phyloP scores from a whole-genome alignment of 2,888 invertebrate genomes.

The Acleris holmiana region DNA sequence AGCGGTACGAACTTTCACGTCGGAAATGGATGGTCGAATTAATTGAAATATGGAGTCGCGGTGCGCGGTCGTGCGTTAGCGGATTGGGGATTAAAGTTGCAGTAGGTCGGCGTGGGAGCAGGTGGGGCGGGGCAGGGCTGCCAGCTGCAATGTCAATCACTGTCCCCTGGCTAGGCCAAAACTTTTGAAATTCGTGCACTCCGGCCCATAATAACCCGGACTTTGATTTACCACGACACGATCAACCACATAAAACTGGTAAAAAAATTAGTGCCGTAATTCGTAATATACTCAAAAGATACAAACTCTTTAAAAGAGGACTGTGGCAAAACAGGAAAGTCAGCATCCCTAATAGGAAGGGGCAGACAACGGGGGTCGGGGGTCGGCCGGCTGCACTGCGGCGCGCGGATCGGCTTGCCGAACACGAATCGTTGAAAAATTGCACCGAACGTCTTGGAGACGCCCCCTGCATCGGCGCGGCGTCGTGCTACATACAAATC shows the following conservation, averaged over 20 bases:
- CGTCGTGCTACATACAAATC: slow-evolving; percentile 77
- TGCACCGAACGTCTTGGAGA: slow-evolving; percentile 75
- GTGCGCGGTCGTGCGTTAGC: slow-evolving; percentile 73
- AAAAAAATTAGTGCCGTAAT: too few relatives aligned
- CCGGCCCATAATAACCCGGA: not conserved
- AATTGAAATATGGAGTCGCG: slow-evolving; percentile 81
- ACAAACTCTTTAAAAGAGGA: too few relatives aligned
- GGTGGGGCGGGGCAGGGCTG: slow-evolving; percentile 52
- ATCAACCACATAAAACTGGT: not conserved
- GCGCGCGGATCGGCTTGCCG: slow-evolving; percentile 66
- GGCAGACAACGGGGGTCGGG: slow-evolving; percentile 43
- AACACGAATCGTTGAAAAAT: slow-evolving; percentile 82
- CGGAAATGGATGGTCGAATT: slow-evolving; percentile 76
- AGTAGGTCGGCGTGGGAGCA: slow-evolving; percentile 70
- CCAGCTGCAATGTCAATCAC: slow-evolving; percentile 34
- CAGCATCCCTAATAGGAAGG: slow-evolving; percentile 30
- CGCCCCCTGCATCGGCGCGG: slow-evolving; percentile 64
- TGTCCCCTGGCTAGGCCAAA: slow-evolving; percentile 29
- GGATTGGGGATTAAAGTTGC: slow-evolving; percentile 80
- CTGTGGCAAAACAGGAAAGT: slow-evolving; percentile 12
- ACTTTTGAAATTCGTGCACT: slow-evolving; percentile 5
- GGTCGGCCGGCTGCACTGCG: slow-evolving; percentile 57
- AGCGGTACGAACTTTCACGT: slow-evolving; percentile 68
- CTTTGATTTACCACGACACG: not conserved
- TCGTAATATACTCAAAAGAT: too few relatives aligned